Evolutionary conservation across 2,113 vertebrate genomes (phyloP).

Genomic region (Epinephelus lanceolatus): DNA sequence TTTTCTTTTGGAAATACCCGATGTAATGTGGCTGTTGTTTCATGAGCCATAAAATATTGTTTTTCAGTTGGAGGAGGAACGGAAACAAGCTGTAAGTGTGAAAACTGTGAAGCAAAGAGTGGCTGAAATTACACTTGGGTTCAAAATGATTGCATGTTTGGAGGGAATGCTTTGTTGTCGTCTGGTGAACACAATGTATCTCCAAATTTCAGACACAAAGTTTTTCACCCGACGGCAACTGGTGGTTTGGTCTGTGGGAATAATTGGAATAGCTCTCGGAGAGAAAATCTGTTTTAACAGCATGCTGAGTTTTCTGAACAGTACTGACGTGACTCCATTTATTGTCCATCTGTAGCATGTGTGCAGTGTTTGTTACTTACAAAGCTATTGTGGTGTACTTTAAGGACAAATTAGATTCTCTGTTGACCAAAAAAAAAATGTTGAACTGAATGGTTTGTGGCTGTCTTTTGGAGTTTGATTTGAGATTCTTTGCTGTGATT

Average conservation of each 20-base stretch:
- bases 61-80: slow-evolving; percentile 93
- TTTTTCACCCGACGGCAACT: slow-evolving; percentile 2
- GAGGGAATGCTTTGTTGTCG: slow-evolving; percentile 15
- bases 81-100: slow-evolving; percentile 91
- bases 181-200: not conserved
- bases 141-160: slow-evolving; percentile 27
- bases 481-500: slow-evolving; percentile 22
- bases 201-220: too few species aligned
- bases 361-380: slow-evolving; percentile 9
- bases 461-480: not conserved
- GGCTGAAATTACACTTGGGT: not conserved
- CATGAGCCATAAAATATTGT: slow-evolving; percentile 56
- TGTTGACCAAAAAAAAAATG: too few species aligned
- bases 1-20: slow-evolving; percentile 28
- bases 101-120: slow-evolving; percentile 19
- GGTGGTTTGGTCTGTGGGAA: slow-evolving; percentile 43
- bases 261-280: slow-evolving; percentile 2
- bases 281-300: slow-evolving; percentile 53
- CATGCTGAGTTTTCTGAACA: slow-evolving; percentile 30
- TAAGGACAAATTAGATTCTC: not conserved
- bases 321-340: slow-evolving; percentile 6
- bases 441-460: not conserved
- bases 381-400: slow-evolving; percentile 2
- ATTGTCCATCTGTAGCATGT: slow-evolving; percentile 44
- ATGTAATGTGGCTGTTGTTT: slow-evolving; percentile 36